Evolutionary conservation across 2,888 invertebrate genomes (phyloP), one percentile per base, ranked within the genome.

Genomic region (Hydrotaea diabolus): DNA sequence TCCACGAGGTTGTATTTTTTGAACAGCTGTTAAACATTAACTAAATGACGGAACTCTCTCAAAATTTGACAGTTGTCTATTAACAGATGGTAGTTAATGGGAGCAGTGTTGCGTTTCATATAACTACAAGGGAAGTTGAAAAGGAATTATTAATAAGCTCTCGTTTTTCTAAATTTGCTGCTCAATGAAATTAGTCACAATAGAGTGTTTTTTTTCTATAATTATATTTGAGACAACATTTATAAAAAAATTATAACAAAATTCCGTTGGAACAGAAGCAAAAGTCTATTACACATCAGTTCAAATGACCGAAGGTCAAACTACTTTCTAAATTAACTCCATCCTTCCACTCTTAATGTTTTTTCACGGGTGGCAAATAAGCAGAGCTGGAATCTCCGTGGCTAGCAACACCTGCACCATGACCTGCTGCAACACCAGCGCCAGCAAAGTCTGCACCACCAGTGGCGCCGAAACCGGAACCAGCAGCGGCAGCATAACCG

Each of bases 331-430:
- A 55, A 43, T 59, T 39, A 71, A 78, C 36, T 39, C 36, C 57
- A 43, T 62, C 69, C 21, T 19, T 69, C 46, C 69, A 69, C 23
- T 21, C 49, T 73, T 73, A 80, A 1, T 76, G 71, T 69, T 77
- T 83, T 31, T 78, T 85, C 49, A 73, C 49, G 21, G 87, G 87
- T 59, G 86, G 86, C 75, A 86, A 69, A 69, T 86, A 86, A 23
- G 74, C 80, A 55, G 73, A 77, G 26, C 55, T 74, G 13, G 39
- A 57, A 49, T 59, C 43, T 36, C 71, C 77, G 53, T 55, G 11
- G 0, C 64, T 19, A 69, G 49, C 13, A 23, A 0, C 9, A 39
- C 13, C 39, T 9, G 23, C 0, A 26, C 46, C 82, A 36, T 3
- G 2, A 31, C n/a, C 49, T 2, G 23, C 1, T 26, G 21, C 82